Evolutionary conservation across 1,140 invertebrate species (phyloP), one percentile per base, ranked within the genome.

Genomic region (Dolichoris vasculosae): DNA sequence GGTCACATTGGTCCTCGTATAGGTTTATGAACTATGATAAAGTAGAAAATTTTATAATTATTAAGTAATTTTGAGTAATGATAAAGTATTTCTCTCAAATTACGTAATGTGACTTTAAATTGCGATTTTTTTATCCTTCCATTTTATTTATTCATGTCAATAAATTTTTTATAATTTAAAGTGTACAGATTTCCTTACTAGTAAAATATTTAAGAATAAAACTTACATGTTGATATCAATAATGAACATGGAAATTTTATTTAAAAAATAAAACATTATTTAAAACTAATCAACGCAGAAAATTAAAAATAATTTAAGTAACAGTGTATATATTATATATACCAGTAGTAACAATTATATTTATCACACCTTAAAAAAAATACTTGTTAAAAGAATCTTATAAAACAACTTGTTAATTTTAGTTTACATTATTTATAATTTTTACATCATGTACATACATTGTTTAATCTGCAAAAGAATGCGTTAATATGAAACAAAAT

Each of bases 361-460:
- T 59, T 59, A 23, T 26, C 23, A 59, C 6, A 59, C 1, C 26
- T 20, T 23, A 59, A 9, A 59, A 59, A 59, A 59, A 9, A 55
- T n/a, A 55, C 9, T 55, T 55, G 13, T 55, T 23, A 30, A 11
- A 35, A 71, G 40, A 71, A 23, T 71, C 35, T 59, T 17, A 20
- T 59, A 26, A 15, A 59, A 11, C 0, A 3, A 67, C 11, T 1
- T 43, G 3, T 43, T 43, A 43, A 43, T 7, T 73, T 73, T 43
- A 71, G 32, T 71, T 71, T 20, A 73, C 26, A 73, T 38, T 73
- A 73, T 43, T 43, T 43, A 73, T 43, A 43, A 73, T 73, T 73
- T 73, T 43, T 73, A 73, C 69, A 73, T 43, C 40, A 73, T 73
- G 1, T 71, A 71, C 38, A 71, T 23, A 17, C 26, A 40, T 9